Base-by-base conservation (phyloP, 2,888 invertebrate species). In the Ecliptopera silaceata region DNA sequence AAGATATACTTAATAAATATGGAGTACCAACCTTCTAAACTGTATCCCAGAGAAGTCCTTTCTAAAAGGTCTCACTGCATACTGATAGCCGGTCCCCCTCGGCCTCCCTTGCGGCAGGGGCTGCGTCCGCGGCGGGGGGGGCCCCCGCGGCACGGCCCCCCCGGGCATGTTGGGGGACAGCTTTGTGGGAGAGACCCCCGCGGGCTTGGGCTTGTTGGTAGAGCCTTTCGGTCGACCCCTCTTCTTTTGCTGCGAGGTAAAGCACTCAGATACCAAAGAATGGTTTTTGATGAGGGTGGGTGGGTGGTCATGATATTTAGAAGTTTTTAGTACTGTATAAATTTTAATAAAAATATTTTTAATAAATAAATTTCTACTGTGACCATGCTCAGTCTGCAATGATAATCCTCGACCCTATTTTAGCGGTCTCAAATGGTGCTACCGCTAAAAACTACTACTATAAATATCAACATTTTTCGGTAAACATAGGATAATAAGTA, bases 21-120 rank as follows among this genome's bases (percentile, higher is more conserved):
- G n/a, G n/a, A n/a, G 4, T 3, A 55, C 69, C 63, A 4, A 90
- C 91, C 91, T 91, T 64, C 88, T 77, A 52, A 92, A 92, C 78
- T 91, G 90, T 74, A 92, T 91, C 32, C 91, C 91, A 0, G 89
- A 89, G 82, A 92, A 92, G 76, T 92, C 91, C 74, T 91, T 90
- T 69, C 91, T 71, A 70, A 89, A 91, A 0, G 91, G 91, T 10
- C 91, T 61, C 45, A 90, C 79, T 0, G 86, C 86, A 71, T 88
- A 90, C 77, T 88, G 89, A 76, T 88, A 91, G 26, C 83, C 83
- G n/a, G 81, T 63, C 1, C 76, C 82, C 0, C 90, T 73, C 0
- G 89, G 90, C 2, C 88, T 74, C 8, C 49, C 60, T 17, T 46
- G 65, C 12, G 71, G 77, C n/a, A 75, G 67, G 4, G 73, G 71